Conservation (phyloP, 2,888 invertebrate genomes). For the Synanthedon myopaeformis region DNA sequence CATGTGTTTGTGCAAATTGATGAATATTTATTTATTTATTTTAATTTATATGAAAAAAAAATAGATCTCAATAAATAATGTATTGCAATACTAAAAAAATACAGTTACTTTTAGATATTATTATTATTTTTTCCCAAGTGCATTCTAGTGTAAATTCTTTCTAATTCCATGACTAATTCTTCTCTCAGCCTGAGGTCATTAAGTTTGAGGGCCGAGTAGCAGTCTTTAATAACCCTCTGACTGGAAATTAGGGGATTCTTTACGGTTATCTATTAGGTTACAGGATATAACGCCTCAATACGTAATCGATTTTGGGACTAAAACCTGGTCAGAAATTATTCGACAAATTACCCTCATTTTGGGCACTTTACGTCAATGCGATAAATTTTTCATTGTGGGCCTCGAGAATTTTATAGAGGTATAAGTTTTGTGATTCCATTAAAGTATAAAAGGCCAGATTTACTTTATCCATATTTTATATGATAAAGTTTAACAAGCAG, state of each 20-base stretch:
- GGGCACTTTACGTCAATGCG: background rate
- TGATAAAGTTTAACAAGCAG: no score
- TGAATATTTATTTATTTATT: no score
- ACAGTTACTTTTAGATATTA: no score
- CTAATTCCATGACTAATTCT: slow-evolving; percentile 15
- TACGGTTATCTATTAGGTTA: slow-evolving; percentile 27
- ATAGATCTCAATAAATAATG: no score
- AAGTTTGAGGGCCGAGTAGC: slow-evolving; percentile 29
- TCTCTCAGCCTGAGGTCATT: slow-evolving; percentile 25
- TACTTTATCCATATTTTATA: no score
- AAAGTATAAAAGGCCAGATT: no score
- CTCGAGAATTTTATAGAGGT: background rate
- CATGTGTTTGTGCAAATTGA: no score
- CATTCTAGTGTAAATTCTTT: background rate
- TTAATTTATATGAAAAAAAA: no score
- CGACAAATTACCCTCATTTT: background rate
- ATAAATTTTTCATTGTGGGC: background rate
- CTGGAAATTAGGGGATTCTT: slow-evolving; percentile 29
- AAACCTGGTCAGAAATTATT: background rate
- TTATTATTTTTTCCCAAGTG: background rate
- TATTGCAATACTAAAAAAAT: background rate
- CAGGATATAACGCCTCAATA: background rate
- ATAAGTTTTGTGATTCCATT: no score
- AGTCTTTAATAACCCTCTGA: slow-evolving; percentile 34
- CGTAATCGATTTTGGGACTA: background rate